Percentiles rank a stretch among this genome's conserved stretches.
Evolutionary conservation across 2,797 vertebrate species (phyloP).

Genomic region (Adelosebastes latens): DNA sequence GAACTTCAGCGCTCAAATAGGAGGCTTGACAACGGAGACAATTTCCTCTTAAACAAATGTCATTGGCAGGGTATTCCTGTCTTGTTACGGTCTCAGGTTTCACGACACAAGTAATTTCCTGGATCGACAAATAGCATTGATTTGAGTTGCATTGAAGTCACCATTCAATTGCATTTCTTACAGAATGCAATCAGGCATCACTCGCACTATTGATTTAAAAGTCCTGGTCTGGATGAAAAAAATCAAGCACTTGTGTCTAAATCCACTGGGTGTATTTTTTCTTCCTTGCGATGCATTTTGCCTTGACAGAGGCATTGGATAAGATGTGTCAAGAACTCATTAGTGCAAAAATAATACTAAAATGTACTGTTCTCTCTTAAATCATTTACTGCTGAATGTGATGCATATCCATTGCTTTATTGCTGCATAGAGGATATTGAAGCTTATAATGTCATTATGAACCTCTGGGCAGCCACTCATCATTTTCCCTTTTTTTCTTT

Average conservation of each 20-base stretch:
- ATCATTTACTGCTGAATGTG: background rate
- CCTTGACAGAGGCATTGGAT: slow-evolving; percentile 1
- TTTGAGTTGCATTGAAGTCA: slow-evolving; percentile 81
- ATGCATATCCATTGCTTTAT: background rate
- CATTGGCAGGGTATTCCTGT: slow-evolving; percentile 71
- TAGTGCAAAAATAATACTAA: slow-evolving; percentile 8
- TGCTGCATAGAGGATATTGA: background rate
- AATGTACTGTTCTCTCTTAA: background rate
- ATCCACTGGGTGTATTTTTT: slow-evolving; percentile 38
- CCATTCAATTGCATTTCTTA: slow-evolving; percentile 80
- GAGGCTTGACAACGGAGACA: slow-evolving; percentile 44
- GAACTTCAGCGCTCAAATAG: slow-evolving; percentile 13
- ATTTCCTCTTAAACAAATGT: slow-evolving; percentile 75
- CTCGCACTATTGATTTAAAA: slow-evolving; percentile 77
- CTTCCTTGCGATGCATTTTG: slow-evolving; percentile 8
- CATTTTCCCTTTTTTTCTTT: background rate
- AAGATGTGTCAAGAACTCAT: background rate
- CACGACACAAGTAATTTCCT: slow-evolving; percentile 82
- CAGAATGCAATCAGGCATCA: slow-evolving; percentile 80
- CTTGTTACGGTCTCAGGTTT: slow-evolving; percentile 77
- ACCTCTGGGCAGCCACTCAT: background rate
- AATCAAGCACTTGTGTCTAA: slow-evolving; percentile 49
- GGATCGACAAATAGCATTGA: slow-evolving; percentile 82
- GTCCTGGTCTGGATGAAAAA: slow-evolving; percentile 59
- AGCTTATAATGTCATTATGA: background rate